Percentiles rank a stretch among this genome's conserved stretches.
Evolutionary conservation across 1,140 invertebrate species (phyloP).

Genomic region (Elysia chlorotica): DNA sequence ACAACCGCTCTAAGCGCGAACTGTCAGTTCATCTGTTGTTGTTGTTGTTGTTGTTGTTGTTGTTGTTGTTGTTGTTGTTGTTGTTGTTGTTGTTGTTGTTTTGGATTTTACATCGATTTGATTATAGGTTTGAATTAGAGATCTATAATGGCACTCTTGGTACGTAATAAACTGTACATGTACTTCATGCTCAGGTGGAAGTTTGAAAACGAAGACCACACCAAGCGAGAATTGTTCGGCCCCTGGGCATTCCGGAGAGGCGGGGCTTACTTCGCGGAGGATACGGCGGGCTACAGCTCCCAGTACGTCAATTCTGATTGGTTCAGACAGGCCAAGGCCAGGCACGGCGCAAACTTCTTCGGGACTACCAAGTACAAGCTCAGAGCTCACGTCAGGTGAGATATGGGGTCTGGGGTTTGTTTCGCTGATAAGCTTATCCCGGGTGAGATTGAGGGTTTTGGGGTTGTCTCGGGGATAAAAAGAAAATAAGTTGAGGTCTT

Average conservation of each 20-base stretch:
- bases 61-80: too few species aligned
- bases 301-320: slow-evolving; percentile 33
- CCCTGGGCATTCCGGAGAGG: slow-evolving; percentile 36
- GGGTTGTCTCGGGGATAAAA: too few species aligned
- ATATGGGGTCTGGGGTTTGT: neutral
- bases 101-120: too few species aligned
- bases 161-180: too few species aligned
- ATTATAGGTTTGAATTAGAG: too few species aligned
- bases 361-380: slow-evolving; percentile 31
- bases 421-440: too few species aligned
- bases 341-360: slow-evolving; percentile 34
- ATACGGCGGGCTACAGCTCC: slow-evolving; percentile 31
- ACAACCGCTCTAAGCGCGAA: neutral
- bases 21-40: neutral
- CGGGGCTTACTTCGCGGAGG: slow-evolving; percentile 34
- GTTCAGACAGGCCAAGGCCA: slow-evolving; percentile 31
- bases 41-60: too few species aligned
- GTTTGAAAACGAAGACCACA: slow-evolving; percentile 16
- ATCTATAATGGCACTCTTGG: too few species aligned
- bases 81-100: too few species aligned
- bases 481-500: too few species aligned
- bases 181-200: slow-evolving; percentile 13
- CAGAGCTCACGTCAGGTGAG: slow-evolving; percentile 69
- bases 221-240: slow-evolving; percentile 37
- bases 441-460: too few species aligned